A percentile compares a stretch with the other conserved stretches of the same genome.
Conservation (phyloP, 2,113 vertebrate species). For the Tichodroma muraria region DNA sequence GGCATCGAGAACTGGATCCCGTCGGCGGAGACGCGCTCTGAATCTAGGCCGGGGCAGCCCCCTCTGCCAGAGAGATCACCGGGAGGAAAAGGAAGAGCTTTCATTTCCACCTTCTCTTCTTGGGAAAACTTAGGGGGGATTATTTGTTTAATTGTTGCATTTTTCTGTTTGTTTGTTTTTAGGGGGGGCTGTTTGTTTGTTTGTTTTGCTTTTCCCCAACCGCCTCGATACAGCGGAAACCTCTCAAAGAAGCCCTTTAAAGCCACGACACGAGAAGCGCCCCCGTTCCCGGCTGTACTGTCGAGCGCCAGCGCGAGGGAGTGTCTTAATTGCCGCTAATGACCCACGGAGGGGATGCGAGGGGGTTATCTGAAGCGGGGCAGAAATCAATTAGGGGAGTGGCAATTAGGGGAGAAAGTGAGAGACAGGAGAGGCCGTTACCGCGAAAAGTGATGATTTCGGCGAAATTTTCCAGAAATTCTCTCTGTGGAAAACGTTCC, state of each 20-base stretch:
- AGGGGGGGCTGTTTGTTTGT: not conserved
- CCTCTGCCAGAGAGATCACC: no score
- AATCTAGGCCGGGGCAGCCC: not conserved
- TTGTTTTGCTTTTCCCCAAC: not conserved
- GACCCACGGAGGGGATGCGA: not conserved
- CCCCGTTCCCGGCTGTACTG: not conserved
- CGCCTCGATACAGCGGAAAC: not conserved
- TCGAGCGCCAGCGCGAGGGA: not conserved
- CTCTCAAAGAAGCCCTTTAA: not conserved
- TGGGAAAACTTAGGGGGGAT: rapidly evolving
- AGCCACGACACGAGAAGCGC: not conserved
- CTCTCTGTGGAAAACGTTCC: not conserved
- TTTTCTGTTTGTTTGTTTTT: not conserved
- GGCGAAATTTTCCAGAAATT: not conserved
- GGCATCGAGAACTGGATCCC: not conserved
- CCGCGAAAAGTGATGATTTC: not conserved
- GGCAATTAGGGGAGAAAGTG: not conserved
- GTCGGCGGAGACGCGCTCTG: not conserved
- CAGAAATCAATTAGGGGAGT: slow-evolving; percentile 7
- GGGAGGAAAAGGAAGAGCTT: not conserved
- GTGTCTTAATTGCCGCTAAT: slow-evolving; percentile 16
- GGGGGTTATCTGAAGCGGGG: not conserved
- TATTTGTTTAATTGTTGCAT: not conserved
- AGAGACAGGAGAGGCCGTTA: not conserved
- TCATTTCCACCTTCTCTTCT: not conserved